Evolutionary conservation across 2,113 vertebrate species (phyloP).

Genomic region (Siphamia tubifer): DNA sequence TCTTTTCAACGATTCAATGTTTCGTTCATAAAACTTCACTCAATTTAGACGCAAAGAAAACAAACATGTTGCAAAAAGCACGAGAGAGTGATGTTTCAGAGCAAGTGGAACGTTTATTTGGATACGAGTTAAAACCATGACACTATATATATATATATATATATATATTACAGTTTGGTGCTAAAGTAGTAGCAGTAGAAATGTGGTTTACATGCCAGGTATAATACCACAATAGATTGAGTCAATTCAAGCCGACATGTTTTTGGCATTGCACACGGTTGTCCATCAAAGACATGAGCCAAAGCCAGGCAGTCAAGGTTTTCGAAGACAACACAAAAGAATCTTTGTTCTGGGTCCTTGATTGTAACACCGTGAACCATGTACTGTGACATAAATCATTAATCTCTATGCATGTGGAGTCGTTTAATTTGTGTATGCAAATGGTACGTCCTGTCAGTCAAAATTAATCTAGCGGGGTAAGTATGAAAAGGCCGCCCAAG

Average conservation of each 20-base stretch:
- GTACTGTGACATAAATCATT: constrained; percentile 51
- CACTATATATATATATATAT: no score
- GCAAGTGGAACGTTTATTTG: constrained; percentile 33
- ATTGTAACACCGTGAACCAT: constrained; percentile 42
- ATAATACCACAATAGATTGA: constrained; percentile 47
- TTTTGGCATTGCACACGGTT: constrained; percentile 53
- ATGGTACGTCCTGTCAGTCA: constrained; percentile 41
- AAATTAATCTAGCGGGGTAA: constrained; percentile 18
- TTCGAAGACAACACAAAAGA: constrained; percentile 55
- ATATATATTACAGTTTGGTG: constrained; percentile 23
- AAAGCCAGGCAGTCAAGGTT: constrained; percentile 23
- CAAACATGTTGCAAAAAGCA: not conserved
- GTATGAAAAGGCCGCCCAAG: constrained; percentile 20
- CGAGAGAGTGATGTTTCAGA: not conserved
- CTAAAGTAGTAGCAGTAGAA: constrained; percentile 46
- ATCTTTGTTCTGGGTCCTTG: constrained; percentile 46
- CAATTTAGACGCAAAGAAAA: constrained; percentile 7
- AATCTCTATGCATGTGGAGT: constrained; percentile 50
- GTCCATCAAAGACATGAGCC: constrained; percentile 48
- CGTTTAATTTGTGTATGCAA: constrained; percentile 63
- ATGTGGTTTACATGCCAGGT: constrained; percentile 55
- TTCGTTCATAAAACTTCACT: not conserved
- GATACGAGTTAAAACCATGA: constrained; percentile 31
- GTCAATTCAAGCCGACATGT: constrained; percentile 55
- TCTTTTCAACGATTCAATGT: not conserved